Conservation (phyloP, 2,113 vertebrate species). For the Holacanthus passer region DNA sequence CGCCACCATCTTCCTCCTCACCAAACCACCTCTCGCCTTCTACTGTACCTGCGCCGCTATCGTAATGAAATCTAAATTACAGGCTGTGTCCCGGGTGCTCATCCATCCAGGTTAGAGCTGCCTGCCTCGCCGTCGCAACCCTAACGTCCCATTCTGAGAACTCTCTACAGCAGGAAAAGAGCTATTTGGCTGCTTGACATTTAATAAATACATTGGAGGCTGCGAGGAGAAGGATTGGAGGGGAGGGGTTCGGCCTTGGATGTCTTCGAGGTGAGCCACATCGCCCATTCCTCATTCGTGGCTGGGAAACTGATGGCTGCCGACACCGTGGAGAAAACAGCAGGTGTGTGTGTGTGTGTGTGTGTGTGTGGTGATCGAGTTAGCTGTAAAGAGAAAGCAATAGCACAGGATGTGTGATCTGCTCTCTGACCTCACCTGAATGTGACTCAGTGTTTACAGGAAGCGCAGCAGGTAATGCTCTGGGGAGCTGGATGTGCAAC, state of each 20-base stretch:
- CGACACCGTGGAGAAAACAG: background rate
- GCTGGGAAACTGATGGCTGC: conserved; percentile 21
- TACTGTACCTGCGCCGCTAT: conserved; percentile 69
- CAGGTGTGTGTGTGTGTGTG: background rate
- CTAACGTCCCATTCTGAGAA: conserved; percentile 10
- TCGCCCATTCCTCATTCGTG: conserved; percentile 29
- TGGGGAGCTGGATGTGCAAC: conserved; percentile 9
- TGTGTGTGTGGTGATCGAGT: background rate
- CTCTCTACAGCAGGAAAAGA: conserved; percentile 23
- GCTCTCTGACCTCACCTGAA: conserved; percentile 27
- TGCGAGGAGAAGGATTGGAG: background rate
- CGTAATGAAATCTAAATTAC: conserved; percentile 82
- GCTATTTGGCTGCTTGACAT: conserved; percentile 58
- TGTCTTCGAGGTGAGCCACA: conserved; percentile 13
- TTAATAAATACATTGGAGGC: conserved; percentile 50
- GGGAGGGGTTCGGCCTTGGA: conserved; percentile 9
- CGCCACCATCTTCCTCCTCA: conserved; percentile 31
- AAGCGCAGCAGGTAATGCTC: background rate
- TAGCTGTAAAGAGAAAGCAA: background rate
- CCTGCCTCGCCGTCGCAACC: conserved; percentile 26
- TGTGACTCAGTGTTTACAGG: conserved; percentile 16
- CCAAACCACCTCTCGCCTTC: conserved; percentile 31
- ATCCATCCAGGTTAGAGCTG: conserved; percentile 50
- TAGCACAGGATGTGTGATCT: background rate
- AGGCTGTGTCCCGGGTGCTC: conserved; percentile 58